Evolutionary conservation across 2,888 invertebrate genomes (phyloP), one percentile per base, ranked within the genome.

Genomic region (Galerucella pusilla): DNA sequence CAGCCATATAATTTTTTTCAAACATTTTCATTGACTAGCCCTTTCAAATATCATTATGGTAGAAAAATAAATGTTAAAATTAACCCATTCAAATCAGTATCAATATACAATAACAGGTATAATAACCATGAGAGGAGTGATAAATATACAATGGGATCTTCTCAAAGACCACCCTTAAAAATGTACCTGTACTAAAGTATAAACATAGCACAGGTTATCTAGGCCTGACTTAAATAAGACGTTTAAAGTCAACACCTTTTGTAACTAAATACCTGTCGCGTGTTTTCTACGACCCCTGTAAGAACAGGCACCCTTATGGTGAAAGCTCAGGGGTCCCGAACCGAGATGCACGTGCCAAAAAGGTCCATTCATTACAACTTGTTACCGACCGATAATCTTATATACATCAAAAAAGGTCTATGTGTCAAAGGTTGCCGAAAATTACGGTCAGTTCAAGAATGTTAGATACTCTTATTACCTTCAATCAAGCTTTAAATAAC

Each of bases 401-500:
- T 11, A 65, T 20, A 65, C 16, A 52, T 52, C 14, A 57, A 54
- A 71, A 71, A 71, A 64, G 42, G 20, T 65, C 11, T 71, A 16
- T 35, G 65, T 71, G 71, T 71, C 65, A 65, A 57, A 64, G 64
- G 64, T 65, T 45, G 46, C 14, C 16, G 57, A 71, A 59, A 71
- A 71, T 71, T 71, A 59, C 59, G 65, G 71, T 71, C 71, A 65
- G 57, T 57, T 64, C 42, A 57, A 71, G 59, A 71, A 71, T 63
- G 64, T 68, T 68, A 68, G 57, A 68, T 42, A 45, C 20, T 54
- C 35, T 57, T 57, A 71, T 71, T 71, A 71, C 65, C 52, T 65
- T 57, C 59, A 71, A 64, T 49, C n/a, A n/a, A 42, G 59, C 46
- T 60, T 61, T 12, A 64, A 59, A 52, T 71, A 59, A 59, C n/a